Conservation (phyloP, 2,113 vertebrate genomes). For the Phalacrocorax brasilianus region DNA sequence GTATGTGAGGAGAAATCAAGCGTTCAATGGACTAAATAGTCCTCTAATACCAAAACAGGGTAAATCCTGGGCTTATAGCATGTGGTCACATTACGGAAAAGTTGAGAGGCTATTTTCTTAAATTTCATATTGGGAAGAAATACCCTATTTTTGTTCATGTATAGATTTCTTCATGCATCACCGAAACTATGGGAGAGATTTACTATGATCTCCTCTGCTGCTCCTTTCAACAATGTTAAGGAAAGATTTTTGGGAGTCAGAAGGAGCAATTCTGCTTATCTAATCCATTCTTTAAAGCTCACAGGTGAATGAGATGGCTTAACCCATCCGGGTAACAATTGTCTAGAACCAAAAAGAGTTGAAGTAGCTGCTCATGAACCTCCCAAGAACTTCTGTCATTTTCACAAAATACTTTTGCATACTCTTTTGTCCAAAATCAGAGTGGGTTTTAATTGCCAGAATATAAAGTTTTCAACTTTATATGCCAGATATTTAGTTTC, state of each 20-base stretch:
- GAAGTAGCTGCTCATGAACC: not conserved
- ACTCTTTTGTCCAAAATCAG: not conserved
- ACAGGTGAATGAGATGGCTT: not conserved
- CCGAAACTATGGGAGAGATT: not conserved
- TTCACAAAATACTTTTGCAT: not conserved
- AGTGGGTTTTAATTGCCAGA: not conserved
- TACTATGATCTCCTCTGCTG: not conserved
- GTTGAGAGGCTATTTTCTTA: not conserved
- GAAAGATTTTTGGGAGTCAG: not conserved
- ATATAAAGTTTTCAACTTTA: not conserved
- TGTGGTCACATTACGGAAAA: not conserved
- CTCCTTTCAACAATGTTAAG: not conserved
- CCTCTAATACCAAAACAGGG: not conserved
- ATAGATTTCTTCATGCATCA: not conserved
- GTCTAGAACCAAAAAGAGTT: not conserved
- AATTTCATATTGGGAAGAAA: not conserved
- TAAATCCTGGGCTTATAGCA: not conserved
- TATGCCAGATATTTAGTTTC: not conserved
- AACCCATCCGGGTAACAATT: not conserved
- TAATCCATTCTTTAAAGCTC: not conserved
- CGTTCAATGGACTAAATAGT: not conserved
- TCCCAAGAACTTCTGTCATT: not conserved
- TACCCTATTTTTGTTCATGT: not conserved
- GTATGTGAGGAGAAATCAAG: not conserved
- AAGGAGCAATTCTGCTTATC: not conserved